A percentile compares a stretch with the other conserved stretches of the same genome.
These are phyloP conservation scores for Steinernema feltiae DNA, from an alignment of 1,140 invertebrate genomes.

Conservation along the genomic window DNA sequence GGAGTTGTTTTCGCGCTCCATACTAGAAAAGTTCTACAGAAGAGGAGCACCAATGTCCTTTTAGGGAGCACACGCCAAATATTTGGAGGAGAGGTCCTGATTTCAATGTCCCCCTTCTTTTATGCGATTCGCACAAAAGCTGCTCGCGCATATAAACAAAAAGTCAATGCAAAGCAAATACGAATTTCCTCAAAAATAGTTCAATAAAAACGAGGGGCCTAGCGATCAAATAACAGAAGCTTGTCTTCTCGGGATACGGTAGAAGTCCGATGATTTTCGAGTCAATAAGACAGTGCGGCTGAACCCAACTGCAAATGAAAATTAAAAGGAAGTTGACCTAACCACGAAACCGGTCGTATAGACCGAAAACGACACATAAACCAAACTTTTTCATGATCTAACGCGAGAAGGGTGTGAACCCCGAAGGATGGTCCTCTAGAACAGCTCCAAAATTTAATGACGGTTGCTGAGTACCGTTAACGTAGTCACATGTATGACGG, in stretches of 20 bases:
- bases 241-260: too few relatives aligned
- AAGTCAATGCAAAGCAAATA: background rate
- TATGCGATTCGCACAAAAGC: background rate
- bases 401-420: background rate
- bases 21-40: background rate
- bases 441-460: background rate
- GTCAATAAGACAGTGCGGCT: background rate
- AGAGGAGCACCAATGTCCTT: too few relatives aligned
- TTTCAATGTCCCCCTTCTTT: too few relatives aligned
- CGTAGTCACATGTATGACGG: constrained; percentile 4
- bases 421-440: background rate
- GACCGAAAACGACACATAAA: background rate
- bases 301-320: background rate
- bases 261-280: too few relatives aligned
- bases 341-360: constrained; percentile 6
- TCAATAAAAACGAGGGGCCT: too few relatives aligned
- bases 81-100: too few relatives aligned
- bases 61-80: too few relatives aligned
- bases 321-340: constrained; percentile 6
- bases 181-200: background rate
- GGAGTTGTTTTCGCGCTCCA: background rate
- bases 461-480: background rate
- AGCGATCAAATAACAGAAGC: too few relatives aligned
- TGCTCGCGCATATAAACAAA: background rate
- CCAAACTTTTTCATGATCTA: background rate